phyloP scores from a whole-genome alignment of 2,113 vertebrate species.

The Podilymbus podiceps region DNA sequence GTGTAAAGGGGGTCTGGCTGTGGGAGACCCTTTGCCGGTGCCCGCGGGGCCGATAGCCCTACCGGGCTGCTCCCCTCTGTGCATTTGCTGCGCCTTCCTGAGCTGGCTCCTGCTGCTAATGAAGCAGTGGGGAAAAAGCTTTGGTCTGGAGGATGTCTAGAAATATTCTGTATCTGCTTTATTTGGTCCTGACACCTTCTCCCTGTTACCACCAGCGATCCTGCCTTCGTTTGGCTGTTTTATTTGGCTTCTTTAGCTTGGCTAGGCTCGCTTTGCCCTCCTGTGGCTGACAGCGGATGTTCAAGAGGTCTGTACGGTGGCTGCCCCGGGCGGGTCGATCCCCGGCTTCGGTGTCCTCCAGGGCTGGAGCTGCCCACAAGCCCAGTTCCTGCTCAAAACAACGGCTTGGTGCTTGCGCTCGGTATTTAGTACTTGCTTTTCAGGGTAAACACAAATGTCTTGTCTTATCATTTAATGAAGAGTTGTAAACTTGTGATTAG shows the following conservation, averaged over 20 bases:
- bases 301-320: not conserved
- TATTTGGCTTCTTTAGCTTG: not conserved
- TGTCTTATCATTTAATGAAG: not conserved
- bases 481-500: not conserved
- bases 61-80: accelerated
- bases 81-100: not conserved
- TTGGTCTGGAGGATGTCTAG: not conserved
- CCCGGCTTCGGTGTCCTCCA: not conserved
- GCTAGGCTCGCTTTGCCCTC: conserved; percentile 24
- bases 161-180: not conserved
- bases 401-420: accelerated
- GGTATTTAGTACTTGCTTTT: not conserved
- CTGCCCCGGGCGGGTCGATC: not conserved
- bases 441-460: not conserved
- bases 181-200: not conserved
- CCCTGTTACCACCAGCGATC: not conserved
- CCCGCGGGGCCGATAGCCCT: not conserved
- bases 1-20: not conserved
- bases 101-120: not conserved
- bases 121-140: not conserved
- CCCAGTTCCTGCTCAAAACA: not conserved
- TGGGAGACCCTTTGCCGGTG: not conserved
- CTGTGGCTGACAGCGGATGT: conserved; percentile 26
- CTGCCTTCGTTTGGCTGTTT: not conserved
- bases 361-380: not conserved